These are phyloP conservation scores for Apodemus agrarius DNA, from an alignment of 2,797 vertebrate species.

Conservation along the genomic window DNA sequence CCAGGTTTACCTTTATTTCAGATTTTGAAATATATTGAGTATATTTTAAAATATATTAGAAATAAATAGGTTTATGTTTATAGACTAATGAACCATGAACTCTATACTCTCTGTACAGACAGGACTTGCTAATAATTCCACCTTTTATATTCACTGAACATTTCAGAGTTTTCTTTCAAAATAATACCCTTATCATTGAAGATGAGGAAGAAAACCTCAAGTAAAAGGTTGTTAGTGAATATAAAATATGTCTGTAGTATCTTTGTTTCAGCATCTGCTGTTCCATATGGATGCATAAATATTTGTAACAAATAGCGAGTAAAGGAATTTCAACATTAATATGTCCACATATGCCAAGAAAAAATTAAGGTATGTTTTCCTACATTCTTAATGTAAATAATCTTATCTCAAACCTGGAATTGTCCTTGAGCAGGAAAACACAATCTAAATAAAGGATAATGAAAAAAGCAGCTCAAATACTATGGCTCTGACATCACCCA, in stretches of 20 bases:
- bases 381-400: slow-evolving; percentile 72
- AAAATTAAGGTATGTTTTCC: slow-evolving; percentile 76
- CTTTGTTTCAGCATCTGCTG: slow-evolving; percentile 86
- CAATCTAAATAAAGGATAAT: slow-evolving; percentile 3
- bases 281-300: slow-evolving; percentile 88
- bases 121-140: background rate
- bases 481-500: background rate
- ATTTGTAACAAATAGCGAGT: slow-evolving; percentile 87
- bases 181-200: background rate
- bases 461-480: background rate
- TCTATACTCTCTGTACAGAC: background rate
- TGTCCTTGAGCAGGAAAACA: background rate
- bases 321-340: slow-evolving; percentile 85
- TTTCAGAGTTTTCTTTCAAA: slow-evolving; percentile 11
- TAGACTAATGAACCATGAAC: background rate
- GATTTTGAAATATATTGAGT: background rate
- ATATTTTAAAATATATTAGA: background rate
- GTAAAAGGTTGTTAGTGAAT: slow-evolving; percentile 85
- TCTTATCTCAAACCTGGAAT: background rate
- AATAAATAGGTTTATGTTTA: background rate
- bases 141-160: background rate
- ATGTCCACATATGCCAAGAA: slow-evolving; percentile 81
- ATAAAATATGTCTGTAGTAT: slow-evolving; percentile 84
- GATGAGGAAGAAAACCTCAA: slow-evolving; percentile 72
- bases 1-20: background rate